Evolutionary conservation across 2,888 invertebrate species (phyloP).

Genomic region (Cheilosia variabilis): DNA sequence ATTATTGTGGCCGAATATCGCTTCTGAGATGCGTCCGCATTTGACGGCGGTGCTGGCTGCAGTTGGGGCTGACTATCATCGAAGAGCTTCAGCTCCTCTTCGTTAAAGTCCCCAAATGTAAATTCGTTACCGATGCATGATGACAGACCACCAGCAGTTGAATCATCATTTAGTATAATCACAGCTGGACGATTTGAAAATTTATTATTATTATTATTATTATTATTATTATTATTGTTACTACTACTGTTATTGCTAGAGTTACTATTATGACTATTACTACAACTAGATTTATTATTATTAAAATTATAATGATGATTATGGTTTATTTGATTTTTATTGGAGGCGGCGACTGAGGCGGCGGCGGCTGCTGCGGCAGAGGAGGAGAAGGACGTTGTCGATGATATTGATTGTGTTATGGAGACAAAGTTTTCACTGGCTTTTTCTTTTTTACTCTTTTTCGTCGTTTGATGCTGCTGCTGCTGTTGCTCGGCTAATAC

Average conservation of each 20-base stretch:
- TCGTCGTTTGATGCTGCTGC: constrained; percentile 37
- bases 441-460: constrained; percentile 67
- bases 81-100: constrained; percentile 82
- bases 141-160: constrained; percentile 77
- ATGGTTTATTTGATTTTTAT: constrained; percentile 69
- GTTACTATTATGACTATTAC: constrained; percentile 69
- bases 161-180: constrained; percentile 87
- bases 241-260: constrained; percentile 62
- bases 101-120: constrained; percentile 86
- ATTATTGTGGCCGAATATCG: constrained; percentile 62
- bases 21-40: constrained; percentile 54
- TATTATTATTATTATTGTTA: too few relatives aligned
- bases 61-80: constrained; percentile 71
- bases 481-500: constrained; percentile 39
- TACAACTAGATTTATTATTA: constrained; percentile 70
- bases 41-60: constrained; percentile 5
- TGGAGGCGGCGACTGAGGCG: constrained; percentile 55
- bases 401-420: constrained; percentile 65
- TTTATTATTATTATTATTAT: constrained; percentile 56
- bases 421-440: constrained; percentile 35
- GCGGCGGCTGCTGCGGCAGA: neutral
- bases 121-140: constrained; percentile 87
- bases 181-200: constrained; percentile 86
- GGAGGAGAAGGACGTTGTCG: constrained; percentile 50
- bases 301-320: constrained; percentile 69